Evolutionary conservation across 2,113 vertebrate species (phyloP).

Genomic region (Aldabrachelys gigantea): DNA sequence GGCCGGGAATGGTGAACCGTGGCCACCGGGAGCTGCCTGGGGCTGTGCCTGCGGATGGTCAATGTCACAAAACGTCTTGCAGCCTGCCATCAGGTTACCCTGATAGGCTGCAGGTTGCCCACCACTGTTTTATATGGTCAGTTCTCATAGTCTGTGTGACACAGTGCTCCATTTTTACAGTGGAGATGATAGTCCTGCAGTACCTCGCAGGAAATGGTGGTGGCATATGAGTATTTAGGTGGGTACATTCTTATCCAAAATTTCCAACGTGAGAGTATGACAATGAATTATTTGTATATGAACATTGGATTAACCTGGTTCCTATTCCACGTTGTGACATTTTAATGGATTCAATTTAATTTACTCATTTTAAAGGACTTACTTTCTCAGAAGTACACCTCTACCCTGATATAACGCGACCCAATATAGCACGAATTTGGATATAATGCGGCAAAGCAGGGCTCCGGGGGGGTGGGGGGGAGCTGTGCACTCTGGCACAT

Average conservation of each 20-base stretch:
- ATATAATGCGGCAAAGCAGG: no score
- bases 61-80: no score
- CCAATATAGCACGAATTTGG: no score
- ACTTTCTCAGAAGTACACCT: slow-evolving; percentile 9
- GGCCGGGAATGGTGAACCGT: no score
- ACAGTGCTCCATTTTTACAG: background rate
- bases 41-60: no score
- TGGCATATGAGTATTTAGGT: slow-evolving; percentile 5
- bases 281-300: background rate
- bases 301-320: slow-evolving; percentile 24
- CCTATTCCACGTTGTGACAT: slow-evolving; percentile 25
- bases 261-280: background rate
- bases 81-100: no score
- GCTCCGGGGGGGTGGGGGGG: no score
- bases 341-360: slow-evolving; percentile 51
- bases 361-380: slow-evolving; percentile 16
- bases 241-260: background rate
- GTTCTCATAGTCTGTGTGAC: background rate
- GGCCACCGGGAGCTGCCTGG: no score
- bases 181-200: background rate
- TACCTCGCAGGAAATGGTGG: background rate
- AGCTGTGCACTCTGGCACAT: no score
- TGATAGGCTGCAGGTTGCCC: no score
- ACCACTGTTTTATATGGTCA: background rate
- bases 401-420: no score